Evolutionary conservation across 2,888 invertebrate genomes (phyloP), one percentile per base, ranked within the genome.

Genomic region (Phalera bucephala): DNA sequence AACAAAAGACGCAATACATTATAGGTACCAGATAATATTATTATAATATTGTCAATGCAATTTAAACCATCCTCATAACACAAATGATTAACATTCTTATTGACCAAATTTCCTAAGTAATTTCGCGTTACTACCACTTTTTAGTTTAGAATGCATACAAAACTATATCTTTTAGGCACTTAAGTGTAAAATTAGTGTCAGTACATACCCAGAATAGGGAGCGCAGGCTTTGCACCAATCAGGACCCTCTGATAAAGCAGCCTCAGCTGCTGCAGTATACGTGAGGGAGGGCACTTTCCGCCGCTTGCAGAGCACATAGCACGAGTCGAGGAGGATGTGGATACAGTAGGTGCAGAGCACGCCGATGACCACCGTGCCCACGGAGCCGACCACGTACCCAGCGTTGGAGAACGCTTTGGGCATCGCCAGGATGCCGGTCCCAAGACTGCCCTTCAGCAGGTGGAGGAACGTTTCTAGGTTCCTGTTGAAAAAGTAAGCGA

Each of bases 281-380:
- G 93, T 93, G 72, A 98, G 78, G 22, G 93, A 93, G 0, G 94
- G 93, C 21, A 91, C 80, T 61, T 86, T 90, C 58, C 86, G 80
- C 50, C 92, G 73, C 73, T 91, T 91, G 72, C 92, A 92, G 26
- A 93, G 69, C 51, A 89, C 91, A 53, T 93, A 94, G 71, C 93
- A 92, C 0, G 93, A 91, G 67, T 91, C 92, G 12, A 97, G 93
- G 47, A 99, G 88, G 46, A 97, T 91, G 72, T 98, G 96, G 81
- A 99, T 97, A 72, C 98, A 98, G 80, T 98, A 98, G 2, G 97
- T 95, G 82, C 97, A 97, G 20, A 99, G 92, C 13, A 95, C 77
- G 0, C 98, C 98, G 54, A 99, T 96, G 2, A 96, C 62, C 7
- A 96, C 76, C 0, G 98, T 95, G 4, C 96, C 96, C 11, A 95